Evolutionary conservation across 2,888 invertebrate genomes (phyloP), one percentile per base, ranked within the genome.

Genomic region (Hydraecia micacea): DNA sequence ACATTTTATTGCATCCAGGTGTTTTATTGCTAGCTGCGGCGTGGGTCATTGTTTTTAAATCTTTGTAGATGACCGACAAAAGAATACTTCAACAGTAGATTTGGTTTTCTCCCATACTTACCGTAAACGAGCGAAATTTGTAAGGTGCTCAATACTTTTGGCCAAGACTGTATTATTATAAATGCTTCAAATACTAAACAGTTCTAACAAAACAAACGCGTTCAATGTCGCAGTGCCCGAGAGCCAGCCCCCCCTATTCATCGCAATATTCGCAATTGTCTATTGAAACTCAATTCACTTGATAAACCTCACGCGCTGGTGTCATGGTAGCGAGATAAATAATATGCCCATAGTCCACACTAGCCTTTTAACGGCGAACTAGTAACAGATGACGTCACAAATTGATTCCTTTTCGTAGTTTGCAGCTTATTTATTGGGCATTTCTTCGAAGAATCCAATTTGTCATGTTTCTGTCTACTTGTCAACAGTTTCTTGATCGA

Each of bases 261-360:
- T 77, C 21, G 52, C 32, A 77, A 60, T 66, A 77, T 82, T 82
- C 49, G n/a, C 77, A 76, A n/a, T 76, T 83, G 83, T 60, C 78
- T 77, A 87, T 86, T 87, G 72, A 78, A 80, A 83, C 83, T 67
- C 75, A 76, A 80, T 83, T 82, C 72, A 70, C 18, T 80, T 66
- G 73, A 75, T 85, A 81, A 77, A 82, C 66, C 63, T 75, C 55
- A 73, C 82, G 63, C 63, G 58, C 66, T 52, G 32, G 52, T 74
- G 55, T 73, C 66, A 69, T 82, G 69, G 36, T 15, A 42, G 36
- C 39, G 39, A 73, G 46, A 83, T 83, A 77, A 77, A 67, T 55
- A 28, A 52, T 79, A 25, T 52, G 28, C 28, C 42, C 83, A 60
- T 77, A 79, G 63, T 79, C 77, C 58, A 60, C 52, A 42, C 39